Evolutionary conservation across 2,113 vertebrate genomes (phyloP).

Genomic region (Pangasianodon gigas): DNA sequence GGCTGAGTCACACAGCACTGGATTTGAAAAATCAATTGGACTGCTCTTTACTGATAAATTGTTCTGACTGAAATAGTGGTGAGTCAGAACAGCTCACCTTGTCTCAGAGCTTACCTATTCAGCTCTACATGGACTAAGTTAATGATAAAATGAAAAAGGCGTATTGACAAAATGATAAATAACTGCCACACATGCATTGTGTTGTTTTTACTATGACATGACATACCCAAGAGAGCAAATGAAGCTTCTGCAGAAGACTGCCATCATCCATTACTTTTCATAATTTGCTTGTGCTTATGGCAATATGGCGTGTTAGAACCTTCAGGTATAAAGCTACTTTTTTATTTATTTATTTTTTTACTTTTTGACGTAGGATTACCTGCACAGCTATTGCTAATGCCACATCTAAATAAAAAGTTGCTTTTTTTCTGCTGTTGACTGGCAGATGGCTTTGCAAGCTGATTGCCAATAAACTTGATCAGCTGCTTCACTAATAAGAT

Average conservation of each 20-base stretch:
- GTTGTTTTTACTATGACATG: background rate
- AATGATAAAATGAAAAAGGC: background rate
- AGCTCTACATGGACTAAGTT: background rate
- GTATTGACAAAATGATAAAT: background rate
- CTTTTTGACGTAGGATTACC: background rate
- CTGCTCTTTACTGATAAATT: constrained; percentile 37
- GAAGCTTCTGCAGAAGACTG: background rate
- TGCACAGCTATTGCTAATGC: background rate
- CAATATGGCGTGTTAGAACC: background rate
- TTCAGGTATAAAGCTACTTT: background rate
- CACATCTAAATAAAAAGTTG: background rate
- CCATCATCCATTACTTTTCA: background rate
- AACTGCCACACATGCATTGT: background rate
- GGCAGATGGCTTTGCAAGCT: constrained; percentile 10
- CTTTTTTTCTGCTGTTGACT: background rate
- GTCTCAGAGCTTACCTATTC: background rate
- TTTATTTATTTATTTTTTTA: background rate
- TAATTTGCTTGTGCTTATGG: constrained; percentile 1
- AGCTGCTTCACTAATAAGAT: constrained; percentile 52
- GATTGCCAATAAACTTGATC: constrained; percentile 23
- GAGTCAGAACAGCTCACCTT: constrained; percentile 9
- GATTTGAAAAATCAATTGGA: constrained; percentile 31
- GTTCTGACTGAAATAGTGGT: constrained; percentile 36
- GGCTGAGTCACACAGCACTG: constrained; percentile 8
- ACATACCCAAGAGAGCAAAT: background rate